Base-by-base conservation (phyloP, 2,797 vertebrate species). In the Corythornis leucogaster region DNA sequence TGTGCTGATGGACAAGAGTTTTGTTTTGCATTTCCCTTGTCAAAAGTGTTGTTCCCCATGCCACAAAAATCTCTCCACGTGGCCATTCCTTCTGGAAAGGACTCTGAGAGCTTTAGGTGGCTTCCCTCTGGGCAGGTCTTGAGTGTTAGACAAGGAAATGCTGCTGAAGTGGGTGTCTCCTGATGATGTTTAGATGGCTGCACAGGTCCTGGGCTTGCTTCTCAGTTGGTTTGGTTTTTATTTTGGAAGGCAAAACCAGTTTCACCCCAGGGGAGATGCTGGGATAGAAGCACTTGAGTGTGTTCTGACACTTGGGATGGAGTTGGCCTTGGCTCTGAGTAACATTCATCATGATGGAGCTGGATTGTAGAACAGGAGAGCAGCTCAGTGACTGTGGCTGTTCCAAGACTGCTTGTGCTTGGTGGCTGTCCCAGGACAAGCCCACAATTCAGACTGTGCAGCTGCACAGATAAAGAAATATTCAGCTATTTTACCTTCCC, bases 111-210 rank as follows among this genome's bases (percentile, higher is more conserved):
- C 26, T 43, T 15, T n/a, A 11, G 28, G 58, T 31, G 25, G 12
- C 25, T 25, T 48, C 26, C 18, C 26, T 50, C 54, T 10, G 1
- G 26, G 53, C 25, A 21, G 46, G 40, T 69, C 33, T 90, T 48
- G 33, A 13, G 48, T 1, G 0, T 30, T 71, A 35, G 48, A 46
- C 6, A 30, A 35, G 78, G 46, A 59, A 18, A 18, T 0, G 1
- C n/a, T 55, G 11, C 38, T 38, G 14, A 25, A 64, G 40, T 28
- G 42, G 64, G 30, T 25, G 25, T 45, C 31, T 70, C 59, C 57
- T 66, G 25, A 11, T 59, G 28, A 24, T 2, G 33, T 58, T 80
- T 20, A 48, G 38, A 17, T 80, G 17, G 6, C 24, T 40, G 38
- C 30, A 3, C 33, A 26, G 7, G 11, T 50, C 35, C 28, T 50